Evolutionary conservation across 2,797 vertebrate genomes (phyloP).

Genomic region (Acanthornis magna): DNA sequence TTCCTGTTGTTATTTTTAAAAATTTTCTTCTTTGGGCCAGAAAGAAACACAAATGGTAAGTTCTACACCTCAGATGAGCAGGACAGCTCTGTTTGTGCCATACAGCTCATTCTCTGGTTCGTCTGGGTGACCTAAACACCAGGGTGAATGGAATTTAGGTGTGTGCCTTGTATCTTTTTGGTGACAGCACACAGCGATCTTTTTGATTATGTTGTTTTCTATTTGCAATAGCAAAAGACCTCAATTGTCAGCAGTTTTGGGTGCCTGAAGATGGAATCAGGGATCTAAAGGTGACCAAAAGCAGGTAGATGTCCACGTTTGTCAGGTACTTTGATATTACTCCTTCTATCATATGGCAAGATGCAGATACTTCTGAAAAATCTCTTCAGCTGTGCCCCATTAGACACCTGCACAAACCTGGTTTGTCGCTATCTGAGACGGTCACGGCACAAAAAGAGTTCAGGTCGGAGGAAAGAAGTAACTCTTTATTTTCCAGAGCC

Average conservation of each 20-base stretch:
- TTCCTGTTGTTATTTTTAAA: fast-evolving
- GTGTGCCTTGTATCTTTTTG: background rate
- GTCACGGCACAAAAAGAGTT: no score
- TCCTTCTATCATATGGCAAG: background rate
- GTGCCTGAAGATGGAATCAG: background rate
- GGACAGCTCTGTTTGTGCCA: background rate
- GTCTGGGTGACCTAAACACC: background rate
- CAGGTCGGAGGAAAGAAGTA: no score
- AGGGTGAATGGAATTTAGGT: background rate
- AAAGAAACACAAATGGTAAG: background rate
- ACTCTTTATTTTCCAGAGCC: no score
- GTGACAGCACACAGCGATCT: background rate
- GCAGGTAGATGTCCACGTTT: background rate
- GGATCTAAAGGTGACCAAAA: background rate
- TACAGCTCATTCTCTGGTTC: background rate
- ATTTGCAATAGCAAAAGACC: background rate
- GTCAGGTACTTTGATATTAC: background rate
- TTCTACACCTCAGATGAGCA: background rate
- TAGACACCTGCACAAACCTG: background rate
- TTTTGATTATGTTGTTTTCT: background rate
- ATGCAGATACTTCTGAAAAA: background rate
- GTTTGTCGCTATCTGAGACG: no score
- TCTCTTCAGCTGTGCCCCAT: background rate
- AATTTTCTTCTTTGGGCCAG: background rate
- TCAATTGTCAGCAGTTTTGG: background rate